A percentile compares a stretch with the other conserved stretches of the same genome.
Evolutionary conservation across 2,797 vertebrate species (phyloP).

Genomic region (Argya squamiceps): DNA sequence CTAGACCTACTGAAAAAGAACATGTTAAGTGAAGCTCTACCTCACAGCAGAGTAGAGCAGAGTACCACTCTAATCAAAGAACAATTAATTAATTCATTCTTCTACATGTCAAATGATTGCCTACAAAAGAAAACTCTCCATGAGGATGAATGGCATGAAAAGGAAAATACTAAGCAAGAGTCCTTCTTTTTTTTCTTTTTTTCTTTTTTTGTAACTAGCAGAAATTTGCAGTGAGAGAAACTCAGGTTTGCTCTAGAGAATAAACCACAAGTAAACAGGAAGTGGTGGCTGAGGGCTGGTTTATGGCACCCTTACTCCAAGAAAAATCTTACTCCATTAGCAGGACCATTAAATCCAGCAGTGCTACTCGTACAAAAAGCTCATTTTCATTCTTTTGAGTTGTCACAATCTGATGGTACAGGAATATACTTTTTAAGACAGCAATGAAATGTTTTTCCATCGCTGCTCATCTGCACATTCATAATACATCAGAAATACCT

Average conservation of each 20-base stretch:
- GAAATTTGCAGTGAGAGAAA: background rate
- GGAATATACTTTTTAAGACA: background rate
- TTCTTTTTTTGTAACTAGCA: background rate
- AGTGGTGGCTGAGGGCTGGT: background rate
- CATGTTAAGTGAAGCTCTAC: background rate
- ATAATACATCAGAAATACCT: constrained; percentile 31
- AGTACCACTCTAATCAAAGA: background rate
- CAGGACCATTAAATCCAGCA: background rate
- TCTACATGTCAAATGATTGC: background rate
- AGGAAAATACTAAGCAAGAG: background rate
- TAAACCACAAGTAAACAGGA: constrained; percentile 48
- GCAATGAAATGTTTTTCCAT: background rate
- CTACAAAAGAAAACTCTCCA: background rate
- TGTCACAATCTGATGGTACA: background rate
- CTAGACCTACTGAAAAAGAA: background rate
- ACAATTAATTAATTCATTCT: background rate
- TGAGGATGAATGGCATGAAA: background rate
- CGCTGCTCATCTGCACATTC: constrained; percentile 23
- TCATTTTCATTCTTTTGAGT: background rate
- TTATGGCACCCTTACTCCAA: background rate
- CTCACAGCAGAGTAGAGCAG: background rate
- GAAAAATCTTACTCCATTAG: constrained; percentile 13
- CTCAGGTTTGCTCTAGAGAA: background rate
- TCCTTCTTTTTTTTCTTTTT: background rate
- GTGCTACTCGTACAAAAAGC: background rate